Conservation (phyloP, 2,113 vertebrate genomes). For the Chrysemys picta region DNA sequence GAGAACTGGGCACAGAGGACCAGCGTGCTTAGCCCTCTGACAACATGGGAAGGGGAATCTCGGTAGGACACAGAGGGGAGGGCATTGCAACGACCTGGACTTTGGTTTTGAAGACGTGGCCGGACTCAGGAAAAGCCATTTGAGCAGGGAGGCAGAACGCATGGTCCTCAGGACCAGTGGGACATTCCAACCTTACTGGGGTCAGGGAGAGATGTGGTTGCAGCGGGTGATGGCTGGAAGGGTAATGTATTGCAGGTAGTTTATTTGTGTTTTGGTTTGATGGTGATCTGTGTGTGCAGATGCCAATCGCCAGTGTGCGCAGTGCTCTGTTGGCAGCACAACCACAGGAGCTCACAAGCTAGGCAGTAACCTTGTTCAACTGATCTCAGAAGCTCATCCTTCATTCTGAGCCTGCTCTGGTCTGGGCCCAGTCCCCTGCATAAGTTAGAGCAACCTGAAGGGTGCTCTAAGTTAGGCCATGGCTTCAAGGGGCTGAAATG, state of each 20-base stretch:
- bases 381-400: not conserved
- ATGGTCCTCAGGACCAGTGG: not conserved
- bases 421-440: too few species aligned
- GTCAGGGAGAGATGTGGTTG: not conserved
- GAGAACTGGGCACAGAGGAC: accelerated
- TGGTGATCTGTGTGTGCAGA: not conserved
- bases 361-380: not conserved
- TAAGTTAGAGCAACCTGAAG: not conserved
- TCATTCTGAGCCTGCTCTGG: not conserved
- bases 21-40: not conserved
- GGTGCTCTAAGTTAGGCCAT: not conserved
- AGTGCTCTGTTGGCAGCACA: not conserved
- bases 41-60: not conserved
- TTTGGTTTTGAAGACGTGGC: not conserved
- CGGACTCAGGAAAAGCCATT: not conserved
- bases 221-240: accelerated
- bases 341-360: not conserved
- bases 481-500: accelerated
- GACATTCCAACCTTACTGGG: accelerated
- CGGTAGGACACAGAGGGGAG: not conserved
- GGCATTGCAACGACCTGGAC: accelerated
- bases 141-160: accelerated
- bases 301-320: not conserved
- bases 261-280: not conserved
- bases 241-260: accelerated